These are phyloP conservation scores for Acutogordius australiensis DNA, from an alignment of 2,888 invertebrate species.

Conservation along the genomic window DNA sequence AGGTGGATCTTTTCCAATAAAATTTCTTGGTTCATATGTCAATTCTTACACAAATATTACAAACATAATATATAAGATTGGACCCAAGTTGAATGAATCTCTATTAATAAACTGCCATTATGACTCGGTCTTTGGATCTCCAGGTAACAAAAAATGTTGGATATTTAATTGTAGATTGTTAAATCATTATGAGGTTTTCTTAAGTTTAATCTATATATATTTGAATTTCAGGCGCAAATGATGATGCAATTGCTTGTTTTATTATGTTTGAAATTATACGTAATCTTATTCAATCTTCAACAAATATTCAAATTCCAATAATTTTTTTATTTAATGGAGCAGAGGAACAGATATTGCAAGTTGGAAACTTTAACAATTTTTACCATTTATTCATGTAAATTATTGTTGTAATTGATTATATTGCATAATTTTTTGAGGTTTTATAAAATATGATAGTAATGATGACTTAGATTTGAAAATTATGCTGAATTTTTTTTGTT, in stretches of 20 bases:
- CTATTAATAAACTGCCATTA: conserved; percentile 3
- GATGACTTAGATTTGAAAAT: no score
- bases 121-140: neutral
- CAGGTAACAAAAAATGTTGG: neutral
- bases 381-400: no score
- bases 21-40: neutral
- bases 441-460: no score
- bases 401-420: no score
- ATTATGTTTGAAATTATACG: conserved; percentile 6
- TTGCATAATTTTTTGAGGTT: neutral
- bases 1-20: neutral
- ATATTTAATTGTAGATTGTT: neutral
- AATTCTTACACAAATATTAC: conserved; percentile 4
- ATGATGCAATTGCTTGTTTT: conserved; percentile 6
- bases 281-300: neutral
- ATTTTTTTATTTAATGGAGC: conserved; percentile 9
- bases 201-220: neutral
- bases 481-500: no score
- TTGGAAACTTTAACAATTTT: no score
- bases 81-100: neutral
- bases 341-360: conserved; percentile 7
- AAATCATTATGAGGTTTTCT: neutral
- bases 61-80: neutral
- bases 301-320: neutral
- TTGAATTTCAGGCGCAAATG: neutral